Percentiles rank a stretch among this genome's conserved stretches.
phyloP scores from a whole-genome alignment of 2,113 vertebrate genomes.

The Riparia riparia region DNA sequence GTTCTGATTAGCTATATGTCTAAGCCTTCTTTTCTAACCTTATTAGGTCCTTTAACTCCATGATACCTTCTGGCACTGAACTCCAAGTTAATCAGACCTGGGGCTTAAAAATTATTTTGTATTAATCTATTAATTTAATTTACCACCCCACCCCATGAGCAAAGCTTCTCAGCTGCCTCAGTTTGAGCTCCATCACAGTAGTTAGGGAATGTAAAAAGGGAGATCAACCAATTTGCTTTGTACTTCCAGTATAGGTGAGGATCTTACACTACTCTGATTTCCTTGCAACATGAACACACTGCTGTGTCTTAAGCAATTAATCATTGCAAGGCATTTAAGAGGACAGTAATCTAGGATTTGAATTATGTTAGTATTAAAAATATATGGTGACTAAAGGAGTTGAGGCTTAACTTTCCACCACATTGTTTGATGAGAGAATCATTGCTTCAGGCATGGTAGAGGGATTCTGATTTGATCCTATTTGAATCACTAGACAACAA shows the following conservation, averaged over 20 bases:
- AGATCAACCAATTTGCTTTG: background rate
- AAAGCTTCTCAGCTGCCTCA: background rate
- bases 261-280: constrained; percentile 7
- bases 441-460: background rate
- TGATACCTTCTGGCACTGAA: constrained; percentile 32
- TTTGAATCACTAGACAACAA: background rate
- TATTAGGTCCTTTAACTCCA: constrained; percentile 45
- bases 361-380: constrained; percentile 15
- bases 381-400: background rate
- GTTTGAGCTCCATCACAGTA: background rate
- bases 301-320: background rate
- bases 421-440: background rate
- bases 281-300: background rate
- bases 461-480: background rate
- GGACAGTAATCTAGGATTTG: constrained; percentile 20
- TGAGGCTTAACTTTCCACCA: background rate
- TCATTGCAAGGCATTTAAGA: constrained; percentile 30
- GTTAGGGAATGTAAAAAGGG: background rate
- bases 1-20: constrained; percentile 23
- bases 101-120: constrained; percentile 28
- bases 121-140: constrained; percentile 41
- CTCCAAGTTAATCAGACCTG: constrained; percentile 14
- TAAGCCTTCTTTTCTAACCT: constrained; percentile 49
- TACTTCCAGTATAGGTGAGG: background rate
- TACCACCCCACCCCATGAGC: background rate